Base-by-base conservation (phyloP, 2,797 vertebrate species). In the Kryptopterus vitreolus region DNA sequence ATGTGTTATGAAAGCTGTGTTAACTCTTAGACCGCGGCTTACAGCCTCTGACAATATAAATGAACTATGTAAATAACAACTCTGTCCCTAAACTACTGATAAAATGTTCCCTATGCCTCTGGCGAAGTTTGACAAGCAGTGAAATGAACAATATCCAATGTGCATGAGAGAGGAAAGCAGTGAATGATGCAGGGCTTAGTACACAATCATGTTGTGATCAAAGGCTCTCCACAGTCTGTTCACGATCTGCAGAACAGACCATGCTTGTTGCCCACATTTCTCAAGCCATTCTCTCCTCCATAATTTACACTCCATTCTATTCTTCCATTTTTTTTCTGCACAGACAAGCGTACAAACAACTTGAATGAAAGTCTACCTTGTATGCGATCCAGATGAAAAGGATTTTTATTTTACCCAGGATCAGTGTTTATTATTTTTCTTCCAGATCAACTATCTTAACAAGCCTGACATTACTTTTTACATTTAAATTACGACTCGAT, bases 201-300 rank as follows among this genome's bases (percentile, higher is more conserved):
- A 74, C 35, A 74, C n/a, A 59, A 59, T 74, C 35, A 74, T 59
- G 35, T 46, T 74, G 72, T 74, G 72, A 74, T 74, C 46, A 74
- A 74, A 74, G 55, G 35, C 35, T 74, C n/a, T 74, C 15, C 35
- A 29, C 55, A 74, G 55, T 59, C 72, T 43, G 55, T 74, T 38
- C 55, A 74, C 72, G 16, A 74, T 43, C 15, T 74, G 55, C 55
- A 74, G 55, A 74, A 58, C 72, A 74, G 55, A 58, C 55, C 72
- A 38, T 74, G 72, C 72, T 74, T 74, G 3, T 4, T 74, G 24
- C n/a, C n/a, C 55, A 74, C 71, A 74, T 46, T 74, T 74, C n/a
- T 74, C 72, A 74, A 74, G 33, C 33, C 35, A 74, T 59, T 74
- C 35, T 74, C 72, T 74, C 35, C 72, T 58, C 55, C 72, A 74